phyloP scores from a whole-genome alignment of 2,113 vertebrate genomes.

The Oncorhynchus masou region DNA sequence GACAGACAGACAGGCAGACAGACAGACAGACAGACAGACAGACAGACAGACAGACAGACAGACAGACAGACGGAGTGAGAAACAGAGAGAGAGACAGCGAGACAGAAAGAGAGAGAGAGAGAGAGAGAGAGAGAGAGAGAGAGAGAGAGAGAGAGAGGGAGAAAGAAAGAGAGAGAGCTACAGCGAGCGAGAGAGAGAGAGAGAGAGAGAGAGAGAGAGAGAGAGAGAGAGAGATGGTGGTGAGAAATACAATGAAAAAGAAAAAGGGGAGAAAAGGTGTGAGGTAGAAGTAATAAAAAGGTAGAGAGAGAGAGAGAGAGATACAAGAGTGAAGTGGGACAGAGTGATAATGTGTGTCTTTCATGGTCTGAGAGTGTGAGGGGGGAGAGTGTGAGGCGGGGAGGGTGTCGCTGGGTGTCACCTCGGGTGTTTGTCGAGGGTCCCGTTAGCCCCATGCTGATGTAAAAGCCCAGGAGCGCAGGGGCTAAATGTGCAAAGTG shows the following conservation, averaged over 20 bases:
- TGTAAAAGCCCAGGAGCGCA: conserved; percentile 36
- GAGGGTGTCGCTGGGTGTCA: not conserved
- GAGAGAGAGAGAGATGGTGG: not conserved
- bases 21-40: too few relatives aligned
- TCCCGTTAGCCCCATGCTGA: conserved; percentile 23
- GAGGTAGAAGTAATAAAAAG: not conserved
- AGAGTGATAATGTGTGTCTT: not conserved
- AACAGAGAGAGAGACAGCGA: too few relatives aligned
- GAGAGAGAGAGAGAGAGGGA: not conserved
- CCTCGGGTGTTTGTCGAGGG: conserved; percentile 19
- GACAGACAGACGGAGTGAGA: too few relatives aligned
- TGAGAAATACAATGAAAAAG: not conserved
- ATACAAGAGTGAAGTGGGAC: not conserved
- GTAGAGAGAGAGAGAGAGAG: conserved; percentile 4
- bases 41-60: too few relatives aligned
- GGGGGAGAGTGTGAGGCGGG: too few relatives aligned
- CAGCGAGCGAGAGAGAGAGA: too few relatives aligned
- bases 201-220: not conserved
- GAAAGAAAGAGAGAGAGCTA: too few relatives aligned
- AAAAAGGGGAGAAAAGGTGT: not conserved
- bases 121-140: not conserved
- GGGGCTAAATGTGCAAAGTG: conserved; percentile 43
- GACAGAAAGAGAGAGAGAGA: not conserved
- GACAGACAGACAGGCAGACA: too few relatives aligned
- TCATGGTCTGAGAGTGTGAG: conserved; percentile 21